phyloP scores from a whole-genome alignment of 2,888 invertebrate species.

The Acholoe squamosa region DNA sequence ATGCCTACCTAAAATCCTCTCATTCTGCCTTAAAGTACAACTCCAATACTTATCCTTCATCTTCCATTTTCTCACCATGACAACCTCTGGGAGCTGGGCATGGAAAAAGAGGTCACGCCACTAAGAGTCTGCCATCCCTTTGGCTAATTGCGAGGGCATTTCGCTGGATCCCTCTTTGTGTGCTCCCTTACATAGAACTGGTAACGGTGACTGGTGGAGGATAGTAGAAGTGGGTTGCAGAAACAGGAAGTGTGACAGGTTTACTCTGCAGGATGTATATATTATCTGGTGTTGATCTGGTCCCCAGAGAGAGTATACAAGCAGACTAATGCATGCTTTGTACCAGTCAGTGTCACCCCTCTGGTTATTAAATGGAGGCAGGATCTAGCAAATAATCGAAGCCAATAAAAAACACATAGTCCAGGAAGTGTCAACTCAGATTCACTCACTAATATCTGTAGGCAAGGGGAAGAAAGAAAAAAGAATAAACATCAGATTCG shows the following conservation, averaged over 20 bases:
- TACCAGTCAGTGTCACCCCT: not conserved
- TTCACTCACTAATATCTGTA: too few species aligned
- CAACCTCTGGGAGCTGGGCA: not conserved
- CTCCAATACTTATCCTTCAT: not conserved
- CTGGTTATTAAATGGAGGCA: too few species aligned
- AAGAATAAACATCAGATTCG: too few species aligned
- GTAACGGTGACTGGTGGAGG: not conserved
- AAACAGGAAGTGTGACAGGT: not conserved
- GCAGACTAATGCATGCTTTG: constrained; percentile 2
- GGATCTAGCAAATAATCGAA: too few species aligned
- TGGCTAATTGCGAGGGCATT: not conserved
- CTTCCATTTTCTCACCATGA: not conserved
- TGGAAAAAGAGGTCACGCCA: not conserved
- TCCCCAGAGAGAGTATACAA: not conserved
- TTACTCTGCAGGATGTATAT: not conserved
- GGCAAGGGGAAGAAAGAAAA: too few species aligned
- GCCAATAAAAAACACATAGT: too few species aligned
- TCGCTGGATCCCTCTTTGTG: not conserved
- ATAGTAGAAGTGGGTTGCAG: not conserved
- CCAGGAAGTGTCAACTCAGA: too few species aligned
- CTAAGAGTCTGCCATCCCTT: not conserved
- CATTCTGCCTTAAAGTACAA: not conserved
- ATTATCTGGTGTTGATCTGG: not conserved
- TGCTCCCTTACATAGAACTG: not conserved
- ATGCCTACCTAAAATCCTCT: too few species aligned